These are phyloP conservation scores for Hemithea aestivaria DNA, from an alignment of 2,888 invertebrate species.

Conservation along the genomic window DNA sequence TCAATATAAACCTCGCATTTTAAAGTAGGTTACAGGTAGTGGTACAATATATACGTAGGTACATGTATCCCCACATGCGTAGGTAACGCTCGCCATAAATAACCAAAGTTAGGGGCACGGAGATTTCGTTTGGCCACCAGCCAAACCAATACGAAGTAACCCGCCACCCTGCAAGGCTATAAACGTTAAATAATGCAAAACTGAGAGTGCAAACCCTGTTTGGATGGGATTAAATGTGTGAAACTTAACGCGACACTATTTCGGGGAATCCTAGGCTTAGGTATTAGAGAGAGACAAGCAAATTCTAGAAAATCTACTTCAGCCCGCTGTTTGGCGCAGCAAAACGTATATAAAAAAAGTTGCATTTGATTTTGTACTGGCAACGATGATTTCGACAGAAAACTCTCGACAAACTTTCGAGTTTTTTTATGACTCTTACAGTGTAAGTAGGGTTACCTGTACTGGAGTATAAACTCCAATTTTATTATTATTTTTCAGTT, in stretches of 20 bases:
- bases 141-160: slow-evolving; percentile 34
- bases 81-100: slow-evolving; percentile 31
- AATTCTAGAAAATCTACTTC: no score
- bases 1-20: no score
- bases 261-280: not conserved
- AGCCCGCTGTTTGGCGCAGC: no score
- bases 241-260: slow-evolving; percentile 7
- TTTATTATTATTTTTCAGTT: no score
- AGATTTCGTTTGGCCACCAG: slow-evolving; percentile 38
- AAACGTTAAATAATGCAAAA: slow-evolving; percentile 22
- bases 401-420: no score
- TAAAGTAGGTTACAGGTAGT: no score
- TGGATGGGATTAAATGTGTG: slow-evolving; percentile 13
- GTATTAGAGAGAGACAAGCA: not conserved
- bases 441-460: no score
- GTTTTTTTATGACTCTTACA: no score
- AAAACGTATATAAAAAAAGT: no score
- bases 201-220: slow-evolving; percentile 18
- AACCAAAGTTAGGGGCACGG: slow-evolving; percentile 26
- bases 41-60: not conserved
- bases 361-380: no score
- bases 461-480: no score
- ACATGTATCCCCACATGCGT: slow-evolving; percentile 25
- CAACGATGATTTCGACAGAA: no score
- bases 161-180: slow-evolving; percentile 19